These are phyloP conservation scores for Rhynchopsitta pachyrhyncha DNA, from an alignment of 2,113 vertebrate genomes.

Conservation along the genomic window DNA sequence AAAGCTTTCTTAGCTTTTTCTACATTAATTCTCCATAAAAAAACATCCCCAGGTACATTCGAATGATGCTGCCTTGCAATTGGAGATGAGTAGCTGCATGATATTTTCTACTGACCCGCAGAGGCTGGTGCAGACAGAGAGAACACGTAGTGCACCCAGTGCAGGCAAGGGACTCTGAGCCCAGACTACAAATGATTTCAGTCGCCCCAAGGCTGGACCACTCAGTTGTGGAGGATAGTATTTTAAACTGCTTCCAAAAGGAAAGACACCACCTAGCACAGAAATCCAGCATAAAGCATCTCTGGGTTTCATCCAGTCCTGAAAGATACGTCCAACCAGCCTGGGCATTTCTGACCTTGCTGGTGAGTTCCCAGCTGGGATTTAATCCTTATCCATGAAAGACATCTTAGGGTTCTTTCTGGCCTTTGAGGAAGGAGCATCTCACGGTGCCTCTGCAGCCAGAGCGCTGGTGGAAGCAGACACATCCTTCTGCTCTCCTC, in stretches of 20 bases:
- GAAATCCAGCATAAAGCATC: background rate
- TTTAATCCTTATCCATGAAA: background rate
- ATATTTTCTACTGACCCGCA: accelerated
- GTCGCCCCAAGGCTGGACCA: background rate
- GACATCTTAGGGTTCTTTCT: background rate
- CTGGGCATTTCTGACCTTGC: background rate
- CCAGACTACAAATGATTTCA: accelerated
- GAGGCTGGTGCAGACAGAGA: background rate
- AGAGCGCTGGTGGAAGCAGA: background rate
- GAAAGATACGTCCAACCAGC: background rate
- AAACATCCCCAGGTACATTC: background rate
- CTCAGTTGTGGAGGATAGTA: background rate
- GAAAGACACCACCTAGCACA: background rate
- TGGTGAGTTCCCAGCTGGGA: background rate
- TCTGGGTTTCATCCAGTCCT: background rate
- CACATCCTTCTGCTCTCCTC: background rate
- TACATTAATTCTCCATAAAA: background rate
- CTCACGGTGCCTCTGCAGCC: background rate
- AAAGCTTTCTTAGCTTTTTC: background rate
- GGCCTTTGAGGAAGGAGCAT: background rate
- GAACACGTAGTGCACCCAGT: accelerated
- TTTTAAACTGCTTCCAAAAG: background rate
- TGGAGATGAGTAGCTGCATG: background rate
- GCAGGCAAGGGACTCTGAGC: background rate
- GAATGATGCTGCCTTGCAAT: background rate